Evolutionary conservation across 2,888 invertebrate species (phyloP).

Genomic region (Plebejus anna): DNA sequence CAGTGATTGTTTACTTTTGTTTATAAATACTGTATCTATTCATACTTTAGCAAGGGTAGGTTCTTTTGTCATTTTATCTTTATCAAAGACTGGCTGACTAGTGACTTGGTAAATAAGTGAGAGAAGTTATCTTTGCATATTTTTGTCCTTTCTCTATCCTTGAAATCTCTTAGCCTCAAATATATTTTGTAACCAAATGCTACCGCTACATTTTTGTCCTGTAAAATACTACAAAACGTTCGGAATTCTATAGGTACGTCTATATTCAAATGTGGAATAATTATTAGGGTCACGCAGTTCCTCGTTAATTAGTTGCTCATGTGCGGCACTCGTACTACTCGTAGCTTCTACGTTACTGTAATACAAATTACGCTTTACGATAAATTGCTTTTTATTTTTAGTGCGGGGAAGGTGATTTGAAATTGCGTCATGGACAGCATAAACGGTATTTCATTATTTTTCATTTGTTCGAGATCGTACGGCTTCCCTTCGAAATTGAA

Average conservation of each 20-base stretch:
- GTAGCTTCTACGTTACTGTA: not conserved
- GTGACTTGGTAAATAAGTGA: not conserved
- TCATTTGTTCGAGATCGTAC: not conserved
- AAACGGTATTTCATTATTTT: not conserved
- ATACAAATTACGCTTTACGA: not conserved
- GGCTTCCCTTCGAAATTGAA: not conserved
- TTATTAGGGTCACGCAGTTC: slow-evolving; percentile 21
- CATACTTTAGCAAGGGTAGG: not conserved
- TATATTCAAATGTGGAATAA: slow-evolving; percentile 25
- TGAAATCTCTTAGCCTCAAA: not conserved
- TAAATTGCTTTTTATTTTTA: slow-evolving; percentile 4
- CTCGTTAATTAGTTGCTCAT: not conserved
- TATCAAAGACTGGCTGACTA: not conserved
- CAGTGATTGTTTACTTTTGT: not conserved
- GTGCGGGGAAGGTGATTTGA: not conserved
- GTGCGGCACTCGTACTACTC: not conserved
- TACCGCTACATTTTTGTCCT: not conserved
- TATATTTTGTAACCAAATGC: not conserved
- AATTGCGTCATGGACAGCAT: not conserved
- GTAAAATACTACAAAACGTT: not conserved
- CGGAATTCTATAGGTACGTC: not conserved
- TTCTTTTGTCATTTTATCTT: not conserved
- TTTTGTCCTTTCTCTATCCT: not conserved
- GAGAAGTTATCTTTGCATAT: not conserved
- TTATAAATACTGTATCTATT: not conserved